Base-by-base conservation (phyloP, 37 sponge, comb jelly and placozoan species). In the Aplysina aerophoba region DNA sequence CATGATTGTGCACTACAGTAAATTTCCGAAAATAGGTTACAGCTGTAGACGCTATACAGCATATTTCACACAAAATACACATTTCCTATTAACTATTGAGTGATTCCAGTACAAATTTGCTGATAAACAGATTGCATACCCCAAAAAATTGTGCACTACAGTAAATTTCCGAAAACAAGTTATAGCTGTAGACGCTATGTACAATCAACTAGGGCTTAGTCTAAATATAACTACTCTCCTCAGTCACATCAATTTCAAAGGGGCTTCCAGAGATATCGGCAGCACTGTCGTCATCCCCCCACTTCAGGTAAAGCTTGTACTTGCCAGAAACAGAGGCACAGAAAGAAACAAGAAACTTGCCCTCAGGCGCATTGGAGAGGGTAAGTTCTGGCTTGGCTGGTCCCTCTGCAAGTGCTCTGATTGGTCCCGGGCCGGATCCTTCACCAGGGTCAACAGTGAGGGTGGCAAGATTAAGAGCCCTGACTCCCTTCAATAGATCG, bases 341-440 rank as follows among this genome's bases (percentile, higher is more conserved):
- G 82, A 95, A 91, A 0, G 95, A 95, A 16, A 91, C 95, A 8
- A 85, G 84, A 63, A 95, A 85, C 3, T 84, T 95, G 0, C 87
- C 86, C 58, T 89, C 86, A 62, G 62, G 41, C 34, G 81, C 85
- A 25, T 38, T 79, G 22, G 89, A 61, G 30, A 95, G 81, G 44
- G 89, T 60, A 39, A 95, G 81, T 21, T 91, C 95, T 0, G 90
- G 92, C 79, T 92, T 95, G 17, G 85, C 55, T 0, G 90, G 90
- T 15, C 95, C 95, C 61, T 92, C 92, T 21, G 89, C 62, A 55
- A 89, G 89, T n/a, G 95, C 95, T 66, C 95, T 90, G 11, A 95
- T 73, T 22, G 95, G 95, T 16, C 95, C 95, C 0, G 95, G 88
- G 8, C 95, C 95, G 2, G 92, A 79, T 5, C 85, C 88, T 69